Evolutionary conservation across 2,797 vertebrate genomes (phyloP), one percentile per base, ranked within the genome.

Genomic region (Manis crassicaudata): DNA sequence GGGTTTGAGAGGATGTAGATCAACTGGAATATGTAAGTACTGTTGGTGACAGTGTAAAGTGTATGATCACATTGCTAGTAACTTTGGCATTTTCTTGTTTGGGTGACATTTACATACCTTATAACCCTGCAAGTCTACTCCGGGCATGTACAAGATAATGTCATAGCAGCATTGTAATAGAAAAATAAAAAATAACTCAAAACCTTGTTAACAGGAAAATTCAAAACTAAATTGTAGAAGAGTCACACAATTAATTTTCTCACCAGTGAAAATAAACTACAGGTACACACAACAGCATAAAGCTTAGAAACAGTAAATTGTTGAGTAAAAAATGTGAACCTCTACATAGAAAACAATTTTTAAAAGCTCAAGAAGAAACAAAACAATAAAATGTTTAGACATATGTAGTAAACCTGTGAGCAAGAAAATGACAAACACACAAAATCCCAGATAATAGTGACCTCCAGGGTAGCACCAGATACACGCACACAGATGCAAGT

Each of bases 21-120:
- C 29, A 32, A 23, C 43, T 25, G 10, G 43, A 13, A 46, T 14
- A 23, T 0, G 0, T 2, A 62, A 9, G 21, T 0, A 27, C 25
- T 6, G 37, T 17, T 58, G 37, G 8, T 37, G 43, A 40, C 13
- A 35, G 14, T 7, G 18, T 23, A 14, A 54, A 80, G 8, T 11
- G 11, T 32, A 52, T 3, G 0, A 20, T 23, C 21, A 20, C 35
- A 3, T 37, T 68, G 73, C n/a, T 58, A 89, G 54, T 43, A 54
- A 40, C 67, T 35, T 32, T 1, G 23, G 23, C 10, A 9, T 29
- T 29, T 54, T 40, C 88, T 21, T 17, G 35, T 43, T 7, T 82
- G 6, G 14, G 32, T 79, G 27, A 52, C 65, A 52, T 20, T 79
- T 58, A 58, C 6, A 10, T 10, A 2, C 1, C 18, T 13, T 37